phyloP scores from a whole-genome alignment of 2,113 vertebrate genomes.

The Bubo bubo region DNA sequence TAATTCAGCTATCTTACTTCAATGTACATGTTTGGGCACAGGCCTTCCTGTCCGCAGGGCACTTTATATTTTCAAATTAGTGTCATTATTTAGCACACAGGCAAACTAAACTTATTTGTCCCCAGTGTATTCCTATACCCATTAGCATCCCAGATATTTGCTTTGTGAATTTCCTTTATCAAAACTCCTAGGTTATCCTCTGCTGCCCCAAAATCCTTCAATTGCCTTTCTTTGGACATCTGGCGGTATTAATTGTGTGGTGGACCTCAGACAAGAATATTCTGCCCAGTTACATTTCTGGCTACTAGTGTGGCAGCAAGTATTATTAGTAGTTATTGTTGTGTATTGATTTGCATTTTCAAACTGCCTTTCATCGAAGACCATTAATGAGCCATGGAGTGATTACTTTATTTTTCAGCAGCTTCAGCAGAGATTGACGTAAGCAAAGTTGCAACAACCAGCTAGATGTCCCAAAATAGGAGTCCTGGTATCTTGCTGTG shows the following conservation, averaged over 20 bases:
- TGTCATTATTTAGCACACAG: not conserved
- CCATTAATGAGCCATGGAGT: not conserved
- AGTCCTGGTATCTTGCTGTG: not conserved
- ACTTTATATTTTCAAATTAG: not conserved
- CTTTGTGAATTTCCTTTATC: not conserved
- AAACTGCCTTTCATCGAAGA: not conserved
- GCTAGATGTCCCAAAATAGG: not conserved
- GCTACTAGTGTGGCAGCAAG: not conserved
- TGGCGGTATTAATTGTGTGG: not conserved
- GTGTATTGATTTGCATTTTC: slow-evolving; percentile 12
- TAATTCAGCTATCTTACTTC: not conserved
- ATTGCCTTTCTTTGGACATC: slow-evolving; percentile 22
- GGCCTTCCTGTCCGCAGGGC: not conserved
- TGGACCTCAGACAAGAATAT: slow-evolving; percentile 5
- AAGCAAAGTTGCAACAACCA: not conserved
- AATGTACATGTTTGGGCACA: not conserved
- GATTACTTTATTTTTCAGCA: slow-evolving; percentile 2
- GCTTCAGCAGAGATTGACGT: not conserved
- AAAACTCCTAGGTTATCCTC: not conserved
- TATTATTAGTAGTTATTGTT: slow-evolving; percentile 11
- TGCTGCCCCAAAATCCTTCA: not conserved
- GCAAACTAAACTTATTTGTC: not conserved
- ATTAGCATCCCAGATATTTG: not conserved
- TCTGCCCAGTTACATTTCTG: slow-evolving; percentile 8
- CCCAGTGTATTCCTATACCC: not conserved